A percentile compares a stretch with the other conserved stretches of the same genome.
phyloP scores from a whole-genome alignment of 2,888 invertebrate genomes.

The Euclidia mi region DNA sequence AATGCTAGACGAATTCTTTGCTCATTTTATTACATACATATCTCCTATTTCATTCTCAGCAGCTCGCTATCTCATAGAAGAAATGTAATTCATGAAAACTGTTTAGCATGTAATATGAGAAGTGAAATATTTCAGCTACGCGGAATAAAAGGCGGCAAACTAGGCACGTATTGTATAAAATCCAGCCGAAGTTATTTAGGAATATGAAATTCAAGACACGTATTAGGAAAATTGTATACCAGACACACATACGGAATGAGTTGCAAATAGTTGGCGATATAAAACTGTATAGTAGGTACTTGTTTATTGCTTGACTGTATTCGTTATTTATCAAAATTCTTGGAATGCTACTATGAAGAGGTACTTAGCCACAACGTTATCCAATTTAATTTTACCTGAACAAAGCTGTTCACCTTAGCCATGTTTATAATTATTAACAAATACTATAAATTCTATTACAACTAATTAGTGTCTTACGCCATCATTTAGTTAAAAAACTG shows the following conservation, averaged over 20 bases:
- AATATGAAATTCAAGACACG: conserved; percentile 51
- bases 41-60: background rate
- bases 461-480: background rate
- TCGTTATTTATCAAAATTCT: background rate
- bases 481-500: conserved; percentile 10
- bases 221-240: conserved; percentile 50
- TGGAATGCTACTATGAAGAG: background rate
- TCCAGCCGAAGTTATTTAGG: conserved; percentile 31
- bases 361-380: too few species aligned
- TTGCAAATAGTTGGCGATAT: conserved; percentile 37
- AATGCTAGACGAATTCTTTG: too few species aligned
- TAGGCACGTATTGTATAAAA: conserved; percentile 51
- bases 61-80: background rate
- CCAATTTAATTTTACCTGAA: too few species aligned
- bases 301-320: background rate
- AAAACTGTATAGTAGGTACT: background rate
- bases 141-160: conserved; percentile 24
- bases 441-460: background rate
- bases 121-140: conserved; percentile 32
- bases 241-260: conserved; percentile 46
- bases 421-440: background rate
- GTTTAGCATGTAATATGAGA: conserved; percentile 13
- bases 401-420: too few species aligned
- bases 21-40: too few species aligned
- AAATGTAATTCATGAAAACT: conserved; percentile 1